Evolutionary conservation across 2,888 invertebrate species (phyloP), one percentile per base, ranked within the genome.

Genomic region (Tolmerus cingulatus): DNA sequence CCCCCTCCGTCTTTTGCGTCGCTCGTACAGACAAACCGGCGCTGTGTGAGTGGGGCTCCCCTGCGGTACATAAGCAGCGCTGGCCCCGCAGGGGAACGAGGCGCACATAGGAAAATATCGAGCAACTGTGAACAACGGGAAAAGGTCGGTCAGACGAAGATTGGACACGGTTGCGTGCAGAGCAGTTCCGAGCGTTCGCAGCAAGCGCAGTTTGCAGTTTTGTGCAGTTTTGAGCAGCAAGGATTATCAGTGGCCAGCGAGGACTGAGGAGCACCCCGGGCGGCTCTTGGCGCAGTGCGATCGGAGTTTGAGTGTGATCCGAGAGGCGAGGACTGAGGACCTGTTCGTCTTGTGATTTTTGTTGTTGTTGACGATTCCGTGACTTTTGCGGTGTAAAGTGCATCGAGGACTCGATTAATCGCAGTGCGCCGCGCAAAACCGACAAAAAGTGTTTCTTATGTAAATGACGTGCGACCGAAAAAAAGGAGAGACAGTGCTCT

Each of bases 121-220:
- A 85, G 46, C 79, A 46, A 46, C 43, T 23, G 57, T 27, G 79
- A 81, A 43, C 78, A 81, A 79, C 81, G 78, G 78, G 57, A n/a
- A 66, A 78, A 86, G 37, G 55, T 82, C 57, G 78, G 78, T 46
- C 88, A 88, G 88, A 88, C 84, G 88, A 86, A 88, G 87, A 85
- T 88, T 78, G 88, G 87, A 84, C 87, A 85, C 87, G 87, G 87
- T 55, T 30, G 88, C 78, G 87, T 57, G 37, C 74, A 84, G 87
- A 87, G 37, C 79, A 37, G 57, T 79, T 81, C 55, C 19, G 74
- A 76, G 86, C 55, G 87, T 76, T 76, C 37, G 76, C 14, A 76
- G 76, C 76, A 76, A 76, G 76, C n/a, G 40, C 40, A 37, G 76
- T 76, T 14, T n/a, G n/a, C n/a, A n/a, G n/a, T n/a, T 76, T 34